These are phyloP conservation scores for Rhyacophila evoluta DNA, from an alignment of 2,888 invertebrate species.

Conservation along the genomic window DNA sequence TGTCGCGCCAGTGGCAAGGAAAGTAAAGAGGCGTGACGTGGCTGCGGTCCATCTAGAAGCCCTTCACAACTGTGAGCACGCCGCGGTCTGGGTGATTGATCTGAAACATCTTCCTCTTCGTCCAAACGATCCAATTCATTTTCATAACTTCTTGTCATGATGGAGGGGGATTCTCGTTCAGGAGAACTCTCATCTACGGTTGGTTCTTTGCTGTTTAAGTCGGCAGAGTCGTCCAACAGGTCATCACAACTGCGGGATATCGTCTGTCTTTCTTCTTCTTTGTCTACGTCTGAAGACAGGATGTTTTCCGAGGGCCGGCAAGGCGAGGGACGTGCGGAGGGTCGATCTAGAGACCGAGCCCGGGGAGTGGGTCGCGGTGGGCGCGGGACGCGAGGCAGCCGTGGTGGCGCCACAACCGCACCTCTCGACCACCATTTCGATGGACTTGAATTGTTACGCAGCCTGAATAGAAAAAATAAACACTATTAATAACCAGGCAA, in stretches of 20 bases:
- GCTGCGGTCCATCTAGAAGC: conserved; percentile 68
- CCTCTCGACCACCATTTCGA: conserved; percentile 68
- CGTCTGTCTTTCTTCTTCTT: conserved; percentile 57
- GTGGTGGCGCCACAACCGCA: conserved; percentile 58
- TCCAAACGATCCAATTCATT: conserved; percentile 60
- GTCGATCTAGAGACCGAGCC: conserved; percentile 60
- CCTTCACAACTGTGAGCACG: conserved; percentile 75
- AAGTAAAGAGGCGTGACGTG: conserved; percentile 68
- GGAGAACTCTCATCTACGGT: conserved; percentile 22
- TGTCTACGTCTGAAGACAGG: conserved; percentile 58
- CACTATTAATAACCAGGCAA: too few relatives aligned
- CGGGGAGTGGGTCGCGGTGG: conserved; percentile 61
- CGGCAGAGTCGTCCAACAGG: conserved; percentile 46
- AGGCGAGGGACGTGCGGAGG: conserved; percentile 29
- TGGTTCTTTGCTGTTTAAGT: background rate
- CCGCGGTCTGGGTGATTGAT: conserved; percentile 59
- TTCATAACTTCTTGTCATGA: conserved; percentile 55
- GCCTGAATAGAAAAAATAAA: conserved; percentile 63
- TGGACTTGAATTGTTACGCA: conserved; percentile 76
- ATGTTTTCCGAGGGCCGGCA: conserved; percentile 59
- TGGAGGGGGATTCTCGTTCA: conserved; percentile 1
- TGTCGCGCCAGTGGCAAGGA: conserved; percentile 72
- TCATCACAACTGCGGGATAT: conserved; percentile 60
- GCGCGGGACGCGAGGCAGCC: conserved; percentile 53
- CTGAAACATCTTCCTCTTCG: conserved; percentile 59